Conservation (phyloP, 2,113 vertebrate genomes). For the Halichoeres trimaculatus region DNA sequence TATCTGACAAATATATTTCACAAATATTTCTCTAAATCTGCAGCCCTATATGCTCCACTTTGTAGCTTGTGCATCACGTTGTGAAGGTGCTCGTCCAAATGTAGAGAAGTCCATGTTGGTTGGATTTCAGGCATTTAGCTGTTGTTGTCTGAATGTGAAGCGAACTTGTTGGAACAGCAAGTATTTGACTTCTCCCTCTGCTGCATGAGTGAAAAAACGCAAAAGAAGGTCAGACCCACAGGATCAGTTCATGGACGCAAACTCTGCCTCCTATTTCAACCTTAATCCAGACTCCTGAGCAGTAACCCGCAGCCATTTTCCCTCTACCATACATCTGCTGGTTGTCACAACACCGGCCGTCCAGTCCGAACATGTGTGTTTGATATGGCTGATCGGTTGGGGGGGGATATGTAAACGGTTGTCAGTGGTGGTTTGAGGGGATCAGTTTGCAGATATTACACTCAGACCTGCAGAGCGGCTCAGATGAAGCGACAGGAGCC, state of each 20-base stretch:
- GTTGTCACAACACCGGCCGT: slow-evolving; percentile 47
- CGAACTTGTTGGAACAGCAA: neutral
- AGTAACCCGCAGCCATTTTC: slow-evolving; percentile 17
- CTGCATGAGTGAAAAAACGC: neutral
- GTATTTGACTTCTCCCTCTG: neutral
- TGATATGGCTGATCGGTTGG: slow-evolving; percentile 31
- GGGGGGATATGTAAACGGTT: slow-evolving; percentile 57
- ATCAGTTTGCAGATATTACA: slow-evolving; percentile 30
- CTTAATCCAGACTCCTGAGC: slow-evolving; percentile 5
- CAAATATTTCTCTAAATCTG: no score
- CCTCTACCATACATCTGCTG: slow-evolving; percentile 29
- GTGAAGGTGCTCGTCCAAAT: no score
- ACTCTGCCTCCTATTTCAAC: slow-evolving; percentile 15
- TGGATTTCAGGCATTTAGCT: no score
- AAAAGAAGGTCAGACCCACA: neutral
- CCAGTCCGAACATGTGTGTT: slow-evolving; percentile 31
- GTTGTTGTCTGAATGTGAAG: no score
- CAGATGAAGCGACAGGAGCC: slow-evolving; percentile 2
- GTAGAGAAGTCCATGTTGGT: no score
- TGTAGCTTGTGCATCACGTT: no score
- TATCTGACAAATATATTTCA: no score
- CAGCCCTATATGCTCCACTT: no score
- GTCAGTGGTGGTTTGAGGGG: slow-evolving; percentile 37
- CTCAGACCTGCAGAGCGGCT: slow-evolving; percentile 1
- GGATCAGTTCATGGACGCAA: neutral